Evolutionary conservation across 2,113 vertebrate species (phyloP), one percentile per base, ranked within the genome.

Genomic region (Acanthochromis polyacanthus): DNA sequence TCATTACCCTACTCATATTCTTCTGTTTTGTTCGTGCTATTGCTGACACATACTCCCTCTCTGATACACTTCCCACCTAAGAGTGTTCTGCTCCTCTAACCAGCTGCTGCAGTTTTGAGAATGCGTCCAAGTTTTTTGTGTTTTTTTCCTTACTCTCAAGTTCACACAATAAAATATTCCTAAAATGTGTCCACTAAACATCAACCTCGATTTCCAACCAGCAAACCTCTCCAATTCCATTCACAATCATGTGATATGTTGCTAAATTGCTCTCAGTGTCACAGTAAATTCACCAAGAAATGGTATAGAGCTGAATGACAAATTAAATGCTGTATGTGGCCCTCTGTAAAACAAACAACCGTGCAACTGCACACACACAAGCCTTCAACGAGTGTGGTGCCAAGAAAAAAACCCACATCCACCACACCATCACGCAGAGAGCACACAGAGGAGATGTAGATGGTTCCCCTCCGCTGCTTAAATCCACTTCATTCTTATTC

Each of bases 401-500:
- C 5, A 40, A 57, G 25, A 62, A 75, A 87, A 87, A 75, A 85
- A 46, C 23, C 38, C 53, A 67, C 69, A 66, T 61, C 48, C 16
- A 72, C 76, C 69, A 78, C 88, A 84, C 74, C 84, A 75, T 82
- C 58, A 53, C 66, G 68, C 62, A 75, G 52, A 71, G 65, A 69
- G 51, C 71, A 30, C 83, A 61, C 5, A 45, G 57, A 73, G 20
- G 58, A 85, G 75, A 85, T 66, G 36, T 77, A 52, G 66, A 79
- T 66, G 78, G 51, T 83, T 84, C 57, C 81, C 48, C 75, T 62
- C 78, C 36, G 67, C 84, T 82, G 77, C 71, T 61, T 75, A 70
- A 84, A 86, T 90, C 81, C 62, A 87, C 82, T 83, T 85, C 77
- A 77, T 84, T 89, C 81, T 80, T 63, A 73, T 84, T 73, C 75